These are phyloP conservation scores for Hippopotamus amphibius DNA, from an alignment of 2,113 vertebrate species.

Conservation along the genomic window DNA sequence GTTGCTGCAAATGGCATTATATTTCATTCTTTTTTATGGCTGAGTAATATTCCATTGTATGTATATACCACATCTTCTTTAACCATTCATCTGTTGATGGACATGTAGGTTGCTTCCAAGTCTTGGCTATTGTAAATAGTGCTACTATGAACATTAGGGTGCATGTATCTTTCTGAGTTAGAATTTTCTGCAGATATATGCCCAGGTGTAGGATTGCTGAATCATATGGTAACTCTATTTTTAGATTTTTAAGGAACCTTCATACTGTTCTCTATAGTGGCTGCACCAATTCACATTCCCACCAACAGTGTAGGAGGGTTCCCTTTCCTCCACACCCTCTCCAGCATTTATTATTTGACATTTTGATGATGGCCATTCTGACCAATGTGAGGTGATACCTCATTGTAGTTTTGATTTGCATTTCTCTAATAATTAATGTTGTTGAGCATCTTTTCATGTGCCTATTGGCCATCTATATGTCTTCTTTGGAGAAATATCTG, in stretches of 20 bases:
- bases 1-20: background rate
- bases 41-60: background rate
- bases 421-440: background rate
- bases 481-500: background rate
- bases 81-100: background rate
- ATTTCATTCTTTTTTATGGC: background rate
- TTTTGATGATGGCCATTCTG: background rate
- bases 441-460: background rate
- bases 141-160: background rate
- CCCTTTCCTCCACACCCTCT: background rate
- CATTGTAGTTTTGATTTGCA: background rate
- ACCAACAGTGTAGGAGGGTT: background rate
- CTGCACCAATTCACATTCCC: background rate
- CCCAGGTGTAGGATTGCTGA: background rate
- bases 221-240: background rate
- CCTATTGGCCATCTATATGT: background rate
- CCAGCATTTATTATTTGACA: background rate
- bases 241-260: background rate
- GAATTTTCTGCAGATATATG: background rate
- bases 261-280: background rate
- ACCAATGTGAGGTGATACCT: background rate
- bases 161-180: too few species aligned
- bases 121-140: background rate
- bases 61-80: background rate
- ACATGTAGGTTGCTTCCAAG: background rate